Evolutionary conservation across 2,797 vertebrate genomes (phyloP).

Genomic region (Rhincodon typus): DNA sequence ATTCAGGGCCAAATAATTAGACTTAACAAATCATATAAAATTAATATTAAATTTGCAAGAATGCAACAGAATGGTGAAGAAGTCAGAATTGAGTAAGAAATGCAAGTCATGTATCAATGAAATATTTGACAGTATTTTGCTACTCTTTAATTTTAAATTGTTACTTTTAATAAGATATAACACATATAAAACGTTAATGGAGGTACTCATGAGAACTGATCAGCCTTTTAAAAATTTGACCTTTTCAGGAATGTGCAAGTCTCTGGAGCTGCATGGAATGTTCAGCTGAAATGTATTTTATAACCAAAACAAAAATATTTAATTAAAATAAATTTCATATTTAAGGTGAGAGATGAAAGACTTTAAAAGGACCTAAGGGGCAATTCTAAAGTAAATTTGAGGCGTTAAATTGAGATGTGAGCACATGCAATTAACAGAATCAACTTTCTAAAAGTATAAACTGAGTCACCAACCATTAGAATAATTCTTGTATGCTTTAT

Average conservation of each 20-base stretch:
- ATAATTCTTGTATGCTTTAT: background rate
- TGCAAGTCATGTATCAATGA: background rate
- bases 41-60: background rate
- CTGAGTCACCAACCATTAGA: background rate
- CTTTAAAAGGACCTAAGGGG: no score
- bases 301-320: background rate
- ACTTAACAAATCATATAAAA: background rate
- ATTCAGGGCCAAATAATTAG: background rate
- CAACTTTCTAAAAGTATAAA: background rate
- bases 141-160: background rate
- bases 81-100: background rate
- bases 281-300: background rate
- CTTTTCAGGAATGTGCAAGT: background rate
- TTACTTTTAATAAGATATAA: background rate
- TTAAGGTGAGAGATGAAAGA: background rate
- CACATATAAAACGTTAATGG: background rate
- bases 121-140: background rate
- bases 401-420: background rate
- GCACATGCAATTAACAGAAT: background rate
- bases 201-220: background rate
- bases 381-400: slow-evolving; percentile 1
- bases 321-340: background rate
- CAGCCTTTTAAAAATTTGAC: background rate
- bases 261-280: background rate
- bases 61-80: background rate